Conservation (phyloP, 2,797 vertebrate species). For the Acomys russatus region DNA sequence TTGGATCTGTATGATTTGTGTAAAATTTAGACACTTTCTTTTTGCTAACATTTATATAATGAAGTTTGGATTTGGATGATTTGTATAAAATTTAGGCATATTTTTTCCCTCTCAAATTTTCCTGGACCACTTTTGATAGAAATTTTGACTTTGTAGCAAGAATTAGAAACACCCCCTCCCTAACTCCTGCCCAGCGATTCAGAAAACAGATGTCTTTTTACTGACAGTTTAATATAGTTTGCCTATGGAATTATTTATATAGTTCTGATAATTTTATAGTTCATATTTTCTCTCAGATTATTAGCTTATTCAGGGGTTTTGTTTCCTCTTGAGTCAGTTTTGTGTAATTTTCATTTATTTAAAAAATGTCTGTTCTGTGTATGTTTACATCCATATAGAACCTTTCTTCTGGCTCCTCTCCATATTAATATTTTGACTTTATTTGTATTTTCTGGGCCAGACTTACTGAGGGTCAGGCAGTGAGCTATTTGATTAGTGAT, state of each 20-base stretch:
- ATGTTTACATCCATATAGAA: neutral
- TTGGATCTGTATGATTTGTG: neutral
- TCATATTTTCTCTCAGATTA: neutral
- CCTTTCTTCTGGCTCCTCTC: neutral
- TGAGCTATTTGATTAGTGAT: constrained; percentile 48
- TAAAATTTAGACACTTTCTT: constrained; percentile 35
- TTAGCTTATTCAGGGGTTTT: constrained; percentile 31
- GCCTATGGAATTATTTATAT: constrained; percentile 58
- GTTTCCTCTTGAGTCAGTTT: constrained; percentile 70
- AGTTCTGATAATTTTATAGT: constrained; percentile 23
- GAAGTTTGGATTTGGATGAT: constrained; percentile 35
- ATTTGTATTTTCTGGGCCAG: constrained; percentile 34
- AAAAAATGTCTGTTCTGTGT: constrained; percentile 20
- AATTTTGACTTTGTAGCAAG: constrained; percentile 13
- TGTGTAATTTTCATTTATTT: constrained; percentile 59
- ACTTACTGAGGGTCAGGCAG: neutral
- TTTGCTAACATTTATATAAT: constrained; percentile 20
- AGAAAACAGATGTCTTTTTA: constrained; percentile 35
- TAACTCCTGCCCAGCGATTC: neutral
- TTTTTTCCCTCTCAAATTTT: constrained; percentile 44
- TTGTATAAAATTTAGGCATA: constrained; percentile 16
- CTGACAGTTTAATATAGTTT: constrained; percentile 63
- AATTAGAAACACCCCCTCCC: neutral
- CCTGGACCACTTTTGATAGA: constrained; percentile 24
- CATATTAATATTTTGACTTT: constrained; percentile 45